Base-by-base conservation (phyloP, 2,888 invertebrate species). In the Corbicula japonica region DNA sequence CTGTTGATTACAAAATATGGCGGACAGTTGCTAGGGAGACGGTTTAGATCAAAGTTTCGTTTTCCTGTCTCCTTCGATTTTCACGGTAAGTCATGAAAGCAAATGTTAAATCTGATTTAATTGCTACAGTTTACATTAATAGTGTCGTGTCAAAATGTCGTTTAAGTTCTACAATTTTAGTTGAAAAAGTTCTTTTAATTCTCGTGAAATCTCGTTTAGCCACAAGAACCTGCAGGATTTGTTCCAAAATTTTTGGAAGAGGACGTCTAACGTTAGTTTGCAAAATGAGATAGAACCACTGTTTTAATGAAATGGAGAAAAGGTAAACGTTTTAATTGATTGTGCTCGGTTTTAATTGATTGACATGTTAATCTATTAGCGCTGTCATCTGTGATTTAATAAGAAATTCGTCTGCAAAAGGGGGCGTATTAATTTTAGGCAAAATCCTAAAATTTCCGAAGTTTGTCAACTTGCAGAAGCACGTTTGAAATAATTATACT, bases 1-100 rank as follows among this genome's bases (percentile, higher is more conserved):
- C 79, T 52, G 83, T 84, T 86, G 85, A 82, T 87, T 87, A 85
- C 85, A 84, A 87, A 87, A 84, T 71, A 86, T 87, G 87, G 87
- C 85, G 84, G 85, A 84, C 76, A 21, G 87, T 87, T 87, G 83
- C 84, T 84, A 85, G 54, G 85, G 85, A 70, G 79, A 87, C 80
- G 62, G 54, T 80, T 80, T 72, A 38, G 12, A 32, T 69, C 48
- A 50, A 56, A 50, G 54, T 66, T 66, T 50, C 1, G 38, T 52
- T 54, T 52, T 54, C 52, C 30, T 1, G 18, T 66, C 44, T 52
- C 26, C 28, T 26, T 23, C 2, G 8, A 35, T 1, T 54, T 28
- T 54, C 10, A 26, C 30, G 35, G 26, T 50, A 65, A 66, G 12
- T 50, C 66, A 50, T 66, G 65, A 66, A 66, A 54, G 52, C 52